Evolutionary conservation across 2,797 vertebrate genomes (phyloP).

Genomic region (Sebastes goodei): DNA sequence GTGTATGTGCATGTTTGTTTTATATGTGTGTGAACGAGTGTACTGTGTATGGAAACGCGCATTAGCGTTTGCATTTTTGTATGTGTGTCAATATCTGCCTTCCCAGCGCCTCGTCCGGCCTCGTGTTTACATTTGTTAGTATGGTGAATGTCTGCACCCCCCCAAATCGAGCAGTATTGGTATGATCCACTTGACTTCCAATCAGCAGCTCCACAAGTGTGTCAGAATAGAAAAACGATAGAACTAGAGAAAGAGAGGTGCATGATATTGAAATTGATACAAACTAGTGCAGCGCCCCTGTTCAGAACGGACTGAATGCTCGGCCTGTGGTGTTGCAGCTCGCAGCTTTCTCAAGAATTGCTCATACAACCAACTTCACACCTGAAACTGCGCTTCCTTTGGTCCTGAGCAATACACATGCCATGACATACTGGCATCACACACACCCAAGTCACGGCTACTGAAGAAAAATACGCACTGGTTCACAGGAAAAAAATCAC

Average conservation of each 20-base stretch:
- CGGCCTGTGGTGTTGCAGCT: background rate
- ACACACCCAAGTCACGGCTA: background rate
- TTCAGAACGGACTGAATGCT: background rate
- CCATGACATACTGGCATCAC: background rate
- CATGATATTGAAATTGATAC: background rate
- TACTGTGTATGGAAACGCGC: slow-evolving; percentile 19
- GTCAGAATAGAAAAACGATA: background rate
- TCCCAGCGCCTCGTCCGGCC: slow-evolving; percentile 38
- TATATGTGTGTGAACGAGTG: slow-evolving; percentile 11
- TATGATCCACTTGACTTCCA: slow-evolving; percentile 28
- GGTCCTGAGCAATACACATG: background rate
- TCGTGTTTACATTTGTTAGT: slow-evolving; percentile 36
- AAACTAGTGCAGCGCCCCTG: background rate
- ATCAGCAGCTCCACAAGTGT: background rate
- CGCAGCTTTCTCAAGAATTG: too few species aligned
- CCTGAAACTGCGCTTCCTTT: too few species aligned
- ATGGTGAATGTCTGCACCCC: slow-evolving; percentile 11
- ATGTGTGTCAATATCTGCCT: slow-evolving; percentile 25
- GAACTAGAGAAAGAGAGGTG: background rate
- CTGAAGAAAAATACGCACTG: background rate
- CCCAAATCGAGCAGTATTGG: slow-evolving; percentile 22
- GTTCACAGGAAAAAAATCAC: background rate
- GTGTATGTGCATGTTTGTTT: slow-evolving; percentile 15
- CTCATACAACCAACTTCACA: too few species aligned
- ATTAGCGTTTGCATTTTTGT: slow-evolving; percentile 31